These are phyloP conservation scores for Rostratula benghalensis DNA, from an alignment of 2,113 vertebrate genomes.

Conservation along the genomic window DNA sequence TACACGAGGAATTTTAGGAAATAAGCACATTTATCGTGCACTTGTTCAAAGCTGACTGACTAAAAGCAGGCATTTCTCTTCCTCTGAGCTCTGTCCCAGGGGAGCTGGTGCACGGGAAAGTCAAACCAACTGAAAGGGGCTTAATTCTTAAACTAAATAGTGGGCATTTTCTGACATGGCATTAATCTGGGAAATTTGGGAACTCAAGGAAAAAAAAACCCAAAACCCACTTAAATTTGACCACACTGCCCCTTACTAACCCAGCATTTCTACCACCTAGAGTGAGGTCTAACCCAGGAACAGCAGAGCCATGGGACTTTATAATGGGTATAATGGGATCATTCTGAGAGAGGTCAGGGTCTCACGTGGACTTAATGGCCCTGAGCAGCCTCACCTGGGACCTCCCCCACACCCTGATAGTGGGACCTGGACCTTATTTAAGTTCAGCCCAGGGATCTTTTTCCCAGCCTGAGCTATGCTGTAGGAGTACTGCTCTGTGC, in stretches of 20 bases:
- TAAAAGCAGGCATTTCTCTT: background rate
- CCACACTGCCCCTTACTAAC: background rate
- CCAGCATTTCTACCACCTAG: background rate
- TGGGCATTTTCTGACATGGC: background rate
- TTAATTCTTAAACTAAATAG: background rate
- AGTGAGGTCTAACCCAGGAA: background rate
- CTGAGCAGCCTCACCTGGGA: background rate
- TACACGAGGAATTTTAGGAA: background rate
- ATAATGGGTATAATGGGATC: rapidly evolving
- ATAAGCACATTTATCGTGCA: background rate
- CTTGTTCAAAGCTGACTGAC: background rate
- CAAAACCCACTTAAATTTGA: background rate
- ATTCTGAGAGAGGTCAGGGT: background rate
- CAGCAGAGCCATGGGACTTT: background rate
- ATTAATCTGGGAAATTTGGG: background rate
- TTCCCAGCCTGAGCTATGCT: rapidly evolving
- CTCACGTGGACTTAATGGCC: background rate
- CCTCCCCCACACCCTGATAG: background rate
- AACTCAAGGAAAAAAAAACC: background rate
- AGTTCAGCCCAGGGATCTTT: background rate
- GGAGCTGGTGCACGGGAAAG: background rate
- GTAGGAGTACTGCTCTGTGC: rapidly evolving
- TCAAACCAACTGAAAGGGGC: background rate
- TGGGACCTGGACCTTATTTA: background rate
- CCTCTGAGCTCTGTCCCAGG: background rate